Evolutionary conservation across 2,888 invertebrate genomes (phyloP), one percentile per base, ranked within the genome.

Genomic region (Syritta pipiens): DNA sequence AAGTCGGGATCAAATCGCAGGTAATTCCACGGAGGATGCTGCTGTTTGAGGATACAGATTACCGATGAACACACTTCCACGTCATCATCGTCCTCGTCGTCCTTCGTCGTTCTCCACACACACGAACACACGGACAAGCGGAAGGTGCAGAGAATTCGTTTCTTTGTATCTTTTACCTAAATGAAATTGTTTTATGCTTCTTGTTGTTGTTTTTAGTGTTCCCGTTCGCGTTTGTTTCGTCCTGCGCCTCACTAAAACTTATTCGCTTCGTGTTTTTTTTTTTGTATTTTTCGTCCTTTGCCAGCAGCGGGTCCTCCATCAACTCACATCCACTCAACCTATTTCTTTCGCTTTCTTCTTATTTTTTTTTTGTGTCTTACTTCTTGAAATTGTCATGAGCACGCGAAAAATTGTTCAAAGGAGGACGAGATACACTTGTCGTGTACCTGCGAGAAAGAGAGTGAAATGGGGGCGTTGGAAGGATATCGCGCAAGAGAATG

Each of bases 311-410:
- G 32, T 69, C 44, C 71, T 71, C 63, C 46, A 71, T 49, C 62
- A 77, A 57, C 63, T 76, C 68, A 60, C 55, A 75, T 60, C 65
- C 53, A 71, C 77, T 77, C 77, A 77, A 77, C 71, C 77, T 53
- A 75, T 62, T 59, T 77, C 46, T 69, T 63, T n/a, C 9, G 5
- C 26, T 17, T 17, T 10, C 82, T 81, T 44, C 81, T 75, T 69
- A 59, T 59, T 63, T 74, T 76, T 81, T 46, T 75, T 67, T 71
- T 55, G 20, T 67, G 30, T 12, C 46, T 75, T 75, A 32, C 44
- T 72, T 71, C 60, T 76, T 71, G 53, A 71, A 71, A 71, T 77
- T 71, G 71, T 77, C 63, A 71, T 71, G 77, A 77, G 71, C 65
- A 77, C 77, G 65, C 71, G 71, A 71, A 69, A 24, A n/a, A n/a